Base-by-base conservation (phyloP, 2,113 vertebrate genomes). In the Oenanthe melanoleuca region DNA sequence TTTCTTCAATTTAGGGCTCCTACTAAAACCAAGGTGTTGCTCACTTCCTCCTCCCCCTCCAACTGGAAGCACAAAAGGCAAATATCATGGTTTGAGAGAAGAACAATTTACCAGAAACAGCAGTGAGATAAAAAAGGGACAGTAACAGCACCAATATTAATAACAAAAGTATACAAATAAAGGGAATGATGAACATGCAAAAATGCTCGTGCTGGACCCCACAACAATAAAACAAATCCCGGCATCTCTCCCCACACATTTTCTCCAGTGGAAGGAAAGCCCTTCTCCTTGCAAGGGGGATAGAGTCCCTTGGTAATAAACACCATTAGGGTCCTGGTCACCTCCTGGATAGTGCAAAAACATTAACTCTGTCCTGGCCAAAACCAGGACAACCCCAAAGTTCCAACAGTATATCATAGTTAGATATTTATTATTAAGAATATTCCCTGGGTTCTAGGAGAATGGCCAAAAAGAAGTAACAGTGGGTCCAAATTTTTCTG, bases 241-340 rank as follows among this genome's bases (percentile, higher is more conserved):
- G 13, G 25, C 5, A 19, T 33, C 19, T 59, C 10, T 80, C 26
- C 19, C 28, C 13, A 9, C 24, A 24, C 7, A 8, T 38, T 53
- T 89, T 74, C 28, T 33, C 9, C 17, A 25, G 11, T n/a, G 24
- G 11, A 45, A 21, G 20, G 33, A 60, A 89, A 24, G 4, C 11
- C 14, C 6, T 45, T 66, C 37, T 50, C 26, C 37, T 38, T 38
- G 7, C 7, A 45, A 53, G 20, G 0, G 0, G 21, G 33, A 50
- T 15, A 29, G 6, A n/a, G 6, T 52, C 38, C 12, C 8, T 33
- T 6, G 4, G 7, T 45, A 52, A n/a, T 26, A 28, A 81, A 52
- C 12, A 38, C 11, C 29, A 3, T 21, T 29, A 22, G 6, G 6
- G 28, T 60, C 38, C 52, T 45, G 19, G 38, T 33, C 22, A 19